phyloP scores from a whole-genome alignment of 1,140 invertebrate species.

The Vanessa tameamea region DNA sequence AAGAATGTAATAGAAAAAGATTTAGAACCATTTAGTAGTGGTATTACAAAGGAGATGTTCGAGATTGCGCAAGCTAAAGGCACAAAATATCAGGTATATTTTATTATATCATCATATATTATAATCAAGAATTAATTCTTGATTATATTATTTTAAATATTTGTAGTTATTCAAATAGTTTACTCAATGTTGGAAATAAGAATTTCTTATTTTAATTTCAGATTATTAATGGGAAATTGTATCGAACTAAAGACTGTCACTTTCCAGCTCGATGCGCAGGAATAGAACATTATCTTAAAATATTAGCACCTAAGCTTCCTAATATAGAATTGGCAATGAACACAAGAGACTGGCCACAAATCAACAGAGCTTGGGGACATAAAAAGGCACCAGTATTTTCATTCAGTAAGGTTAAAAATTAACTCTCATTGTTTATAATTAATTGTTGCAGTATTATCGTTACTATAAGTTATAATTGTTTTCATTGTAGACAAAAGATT shows the following conservation, averaged over 20 bases:
- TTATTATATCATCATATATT: no score
- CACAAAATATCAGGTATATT: slow-evolving; percentile 89
- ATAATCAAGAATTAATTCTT: no score
- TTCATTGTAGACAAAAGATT: slow-evolving; percentile 85
- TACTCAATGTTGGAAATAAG: slow-evolving; percentile 10
- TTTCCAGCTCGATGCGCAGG: slow-evolving; percentile 95
- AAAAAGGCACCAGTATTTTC: slow-evolving; percentile 90
- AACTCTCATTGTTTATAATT: slow-evolving; percentile 15
- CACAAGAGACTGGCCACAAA: slow-evolving; percentile 95
- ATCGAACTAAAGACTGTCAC: slow-evolving; percentile 91
- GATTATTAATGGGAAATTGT: slow-evolving; percentile 89
- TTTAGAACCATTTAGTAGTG: slow-evolving; percentile 84
- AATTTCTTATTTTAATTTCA: slow-evolving; percentile 43
- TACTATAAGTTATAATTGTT: slow-evolving; percentile 11
- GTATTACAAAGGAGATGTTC: slow-evolving; percentile 86
- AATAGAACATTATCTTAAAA: slow-evolving; percentile 93
- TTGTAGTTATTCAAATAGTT: background rate
- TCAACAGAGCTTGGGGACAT: slow-evolving; percentile 83
- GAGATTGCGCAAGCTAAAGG: slow-evolving; percentile 83
- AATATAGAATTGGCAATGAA: slow-evolving; percentile 95
- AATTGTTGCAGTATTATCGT: background rate
- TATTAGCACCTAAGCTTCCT: slow-evolving; percentile 84
- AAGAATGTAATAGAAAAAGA: slow-evolving; percentile 85
- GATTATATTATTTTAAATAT: no score
- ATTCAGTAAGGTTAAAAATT: slow-evolving; percentile 91